A percentile compares a stretch with the other conserved stretches of the same genome.
phyloP scores from a whole-genome alignment of 2,113 vertebrate genomes.

The Candoia aspera region DNA sequence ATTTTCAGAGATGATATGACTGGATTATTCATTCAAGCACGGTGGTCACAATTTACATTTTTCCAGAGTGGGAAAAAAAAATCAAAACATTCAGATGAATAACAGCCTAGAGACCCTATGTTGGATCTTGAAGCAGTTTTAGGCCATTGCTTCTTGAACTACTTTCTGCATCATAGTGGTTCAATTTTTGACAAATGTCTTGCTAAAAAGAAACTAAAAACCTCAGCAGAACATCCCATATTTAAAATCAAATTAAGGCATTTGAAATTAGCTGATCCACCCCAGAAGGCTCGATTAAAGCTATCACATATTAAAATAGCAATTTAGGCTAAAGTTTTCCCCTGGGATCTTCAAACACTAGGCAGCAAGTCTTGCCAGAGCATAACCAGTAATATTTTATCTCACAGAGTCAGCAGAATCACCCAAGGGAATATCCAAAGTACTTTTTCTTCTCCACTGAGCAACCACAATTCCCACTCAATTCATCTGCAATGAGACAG shows the following conservation, averaged over 20 bases:
- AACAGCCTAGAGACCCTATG: background rate
- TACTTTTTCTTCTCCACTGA: background rate
- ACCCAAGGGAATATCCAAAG: background rate
- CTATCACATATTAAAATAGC: background rate
- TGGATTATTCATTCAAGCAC: background rate
- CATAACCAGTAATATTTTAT: background rate
- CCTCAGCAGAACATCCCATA: background rate
- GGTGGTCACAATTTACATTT: background rate
- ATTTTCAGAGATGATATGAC: background rate
- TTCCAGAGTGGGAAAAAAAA: background rate
- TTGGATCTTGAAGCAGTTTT: no score
- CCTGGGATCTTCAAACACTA: background rate
- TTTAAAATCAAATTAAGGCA: background rate
- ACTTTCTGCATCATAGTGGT: background rate
- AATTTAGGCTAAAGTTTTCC: background rate
- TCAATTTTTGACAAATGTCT: background rate
- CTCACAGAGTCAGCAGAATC: background rate
- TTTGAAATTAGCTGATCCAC: background rate
- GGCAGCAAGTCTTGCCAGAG: background rate
- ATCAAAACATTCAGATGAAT: background rate
- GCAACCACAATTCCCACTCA: background rate
- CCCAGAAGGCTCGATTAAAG: background rate
- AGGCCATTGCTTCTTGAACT: background rate
- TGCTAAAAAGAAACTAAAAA: background rate
- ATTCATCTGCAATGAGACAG: background rate